Evolutionary conservation across 2,888 invertebrate species (phyloP), one percentile per base, ranked within the genome.

Genomic region (Acanthosepion esculentum): DNA sequence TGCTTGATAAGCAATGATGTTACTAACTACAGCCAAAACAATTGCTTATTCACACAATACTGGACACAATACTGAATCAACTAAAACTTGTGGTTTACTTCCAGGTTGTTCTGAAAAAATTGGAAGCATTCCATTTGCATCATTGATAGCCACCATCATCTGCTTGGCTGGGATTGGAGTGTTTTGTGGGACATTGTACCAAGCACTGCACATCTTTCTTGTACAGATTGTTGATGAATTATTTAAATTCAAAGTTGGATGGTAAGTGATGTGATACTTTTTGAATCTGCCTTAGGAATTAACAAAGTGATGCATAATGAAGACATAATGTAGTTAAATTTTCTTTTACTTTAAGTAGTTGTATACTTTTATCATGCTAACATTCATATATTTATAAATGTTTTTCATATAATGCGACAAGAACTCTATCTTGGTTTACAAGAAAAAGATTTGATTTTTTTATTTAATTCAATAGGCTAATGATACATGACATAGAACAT

Each of bases 151-250:
- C 59, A 96, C 96, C 29, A 94, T 97, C 33, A 95, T 97, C 78
- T 95, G 96, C 91, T 96, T 97, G 95, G 96, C 96, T 78, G 97
- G 97, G 0, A 97, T 97, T 6, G 97, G 97, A 1, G 96, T 97
- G 48, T 97, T 97, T 95, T 97, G 97, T 96, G 97, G 97, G 2
- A 97, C 97, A 4, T 95, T 97, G 20, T 97, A 96, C 95, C 96
- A 96, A 95, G 97, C 97, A 10, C 95, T 97, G 41, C 96, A 96
- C 33, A 96, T 97, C 55, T 96, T 97, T 26, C 95, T 97, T 41
- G 96, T 96, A 41, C 96, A 96, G 12, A 96, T 97, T 23, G 96
- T 97, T 95, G 96, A 96, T 92, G 96, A 96, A n/a, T 96, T 97
- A 23, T 97, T 97, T 95, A 95, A 95, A 91, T 97, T 97, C 95